Percentiles rank a stretch among this genome's conserved stretches.
Conservation (phyloP, 2,888 invertebrate genomes). For the Spisula solida region DNA sequence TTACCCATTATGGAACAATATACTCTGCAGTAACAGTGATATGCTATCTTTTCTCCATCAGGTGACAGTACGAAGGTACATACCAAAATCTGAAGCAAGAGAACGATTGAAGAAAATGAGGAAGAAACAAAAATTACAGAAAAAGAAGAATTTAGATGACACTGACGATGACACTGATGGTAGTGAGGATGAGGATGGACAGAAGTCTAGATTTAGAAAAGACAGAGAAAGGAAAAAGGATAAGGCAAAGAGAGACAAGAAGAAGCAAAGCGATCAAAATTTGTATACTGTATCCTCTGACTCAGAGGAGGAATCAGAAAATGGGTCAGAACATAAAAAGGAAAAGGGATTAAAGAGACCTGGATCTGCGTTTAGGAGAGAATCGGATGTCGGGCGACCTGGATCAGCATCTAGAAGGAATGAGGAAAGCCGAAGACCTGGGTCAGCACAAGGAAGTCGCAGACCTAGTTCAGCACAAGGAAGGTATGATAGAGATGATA, state of each 20-base stretch:
- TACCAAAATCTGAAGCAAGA: conserved; percentile 75
- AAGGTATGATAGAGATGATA: conserved; percentile 14
- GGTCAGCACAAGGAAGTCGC: neutral
- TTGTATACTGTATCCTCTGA: conserved; percentile 54
- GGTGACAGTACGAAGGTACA: conserved; percentile 79
- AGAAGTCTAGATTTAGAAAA: conserved; percentile 26
- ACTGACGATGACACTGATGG: conserved; percentile 44
- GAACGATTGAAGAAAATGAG: conserved; percentile 75
- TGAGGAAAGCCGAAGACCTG: neutral
- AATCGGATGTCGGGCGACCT: neutral
- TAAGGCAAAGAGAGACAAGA: conserved; percentile 25
- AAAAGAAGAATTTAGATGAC: conserved; percentile 59
- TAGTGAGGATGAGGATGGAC: conserved; percentile 33
- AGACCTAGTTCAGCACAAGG: neutral
- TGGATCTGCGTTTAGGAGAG: conserved; percentile 48
- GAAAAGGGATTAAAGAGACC: conserved; percentile 34
- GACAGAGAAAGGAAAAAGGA: conserved; percentile 19
- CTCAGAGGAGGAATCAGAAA: conserved; percentile 26
- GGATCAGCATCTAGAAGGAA: conserved; percentile 35
- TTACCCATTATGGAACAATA: too few species aligned
- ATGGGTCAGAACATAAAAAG: neutral
- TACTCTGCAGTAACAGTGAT: neutral
- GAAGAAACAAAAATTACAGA: conserved; percentile 68
- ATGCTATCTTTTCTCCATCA: conserved; percentile 42
- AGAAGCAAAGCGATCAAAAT: conserved; percentile 29